These are phyloP conservation scores for Hecatera dysodea DNA, from an alignment of 2,888 invertebrate genomes.

Conservation along the genomic window DNA sequence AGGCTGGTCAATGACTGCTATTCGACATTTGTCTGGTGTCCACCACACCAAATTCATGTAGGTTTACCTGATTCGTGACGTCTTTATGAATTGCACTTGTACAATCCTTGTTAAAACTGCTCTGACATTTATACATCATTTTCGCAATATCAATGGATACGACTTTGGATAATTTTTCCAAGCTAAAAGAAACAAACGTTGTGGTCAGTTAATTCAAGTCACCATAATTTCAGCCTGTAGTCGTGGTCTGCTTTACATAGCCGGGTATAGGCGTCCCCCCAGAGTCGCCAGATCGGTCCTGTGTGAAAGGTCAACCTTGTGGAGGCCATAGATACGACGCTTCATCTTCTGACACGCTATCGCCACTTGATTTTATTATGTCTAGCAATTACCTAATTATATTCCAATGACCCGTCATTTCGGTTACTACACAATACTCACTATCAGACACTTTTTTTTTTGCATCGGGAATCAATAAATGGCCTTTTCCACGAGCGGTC, in stretches of 20 bases:
- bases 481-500: no score
- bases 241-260: no score
- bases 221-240: no score
- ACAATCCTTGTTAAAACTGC: constrained; percentile 12
- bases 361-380: no score
- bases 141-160: constrained; percentile 74
- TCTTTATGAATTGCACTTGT: constrained; percentile 72
- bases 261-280: not conserved
- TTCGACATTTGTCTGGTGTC: no score
- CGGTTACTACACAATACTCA: not conserved
- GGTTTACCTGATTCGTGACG: constrained; percentile 71
- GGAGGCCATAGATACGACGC: no score
- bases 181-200: constrained; percentile 68
- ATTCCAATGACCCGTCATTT: not conserved
- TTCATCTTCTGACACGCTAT: no score
- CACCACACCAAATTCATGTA: no score
- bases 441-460: not conserved
- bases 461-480: no score
- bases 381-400: constrained; percentile 1
- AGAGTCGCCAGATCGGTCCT: not conserved
- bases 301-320: no score
- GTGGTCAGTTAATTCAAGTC: not conserved
- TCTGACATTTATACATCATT: constrained; percentile 20
- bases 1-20: no score
- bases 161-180: constrained; percentile 72